Evolutionary conservation across 2,797 vertebrate genomes (phyloP).

Genomic region (Tapirus indicus): DNA sequence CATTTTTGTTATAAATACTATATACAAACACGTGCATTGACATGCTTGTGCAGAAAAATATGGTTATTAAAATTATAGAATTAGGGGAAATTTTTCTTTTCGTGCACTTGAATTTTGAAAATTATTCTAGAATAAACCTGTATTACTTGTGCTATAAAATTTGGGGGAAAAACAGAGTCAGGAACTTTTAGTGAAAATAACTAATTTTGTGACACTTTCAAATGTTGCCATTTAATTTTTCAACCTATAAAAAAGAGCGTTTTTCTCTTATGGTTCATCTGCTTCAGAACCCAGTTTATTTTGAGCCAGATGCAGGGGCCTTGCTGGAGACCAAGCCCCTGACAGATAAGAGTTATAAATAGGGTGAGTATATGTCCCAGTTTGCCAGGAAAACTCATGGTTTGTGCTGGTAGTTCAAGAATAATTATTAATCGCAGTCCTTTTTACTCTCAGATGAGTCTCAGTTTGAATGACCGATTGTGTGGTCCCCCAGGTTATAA

Average conservation of each 20-base stretch:
- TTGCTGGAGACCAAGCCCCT: background rate
- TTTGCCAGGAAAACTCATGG: background rate
- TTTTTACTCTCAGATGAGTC: background rate
- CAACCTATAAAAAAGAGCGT: background rate
- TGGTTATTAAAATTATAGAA: background rate
- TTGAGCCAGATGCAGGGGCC: background rate
- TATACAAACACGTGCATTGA: background rate
- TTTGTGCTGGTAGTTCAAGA: background rate
- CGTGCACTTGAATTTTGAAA: background rate
- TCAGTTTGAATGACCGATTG: background rate
- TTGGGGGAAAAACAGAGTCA: background rate
- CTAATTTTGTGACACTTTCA: constrained; percentile 1
- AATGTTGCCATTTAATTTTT: background rate
- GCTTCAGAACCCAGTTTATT: background rate
- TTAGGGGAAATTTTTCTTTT: background rate
- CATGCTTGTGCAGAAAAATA: background rate
- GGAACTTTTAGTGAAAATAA: constrained; percentile 13
- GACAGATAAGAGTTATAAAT: background rate
- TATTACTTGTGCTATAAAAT: background rate
- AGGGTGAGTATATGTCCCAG: background rate
- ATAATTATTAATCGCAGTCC: background rate
- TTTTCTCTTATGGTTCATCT: background rate
- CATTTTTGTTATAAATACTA: background rate
- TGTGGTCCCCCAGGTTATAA: background rate
- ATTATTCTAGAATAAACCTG: background rate